Evolutionary conservation across 92 coral and sea anemone species (phyloP).

Genomic region (Montipora capitata): DNA sequence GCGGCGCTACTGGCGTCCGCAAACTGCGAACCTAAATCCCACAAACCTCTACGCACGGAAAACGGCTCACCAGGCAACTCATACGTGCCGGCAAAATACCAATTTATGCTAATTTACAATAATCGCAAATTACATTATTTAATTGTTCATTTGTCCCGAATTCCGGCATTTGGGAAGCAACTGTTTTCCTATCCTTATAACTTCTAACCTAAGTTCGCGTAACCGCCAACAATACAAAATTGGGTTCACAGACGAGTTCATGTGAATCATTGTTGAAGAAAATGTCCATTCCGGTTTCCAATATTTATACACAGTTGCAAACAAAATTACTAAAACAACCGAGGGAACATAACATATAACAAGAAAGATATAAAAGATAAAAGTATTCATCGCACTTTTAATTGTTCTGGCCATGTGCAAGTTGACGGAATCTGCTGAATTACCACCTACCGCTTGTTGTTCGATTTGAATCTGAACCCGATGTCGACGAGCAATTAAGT

Average conservation of each 20-base stretch:
- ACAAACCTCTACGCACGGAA: no score
- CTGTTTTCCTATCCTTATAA: no score
- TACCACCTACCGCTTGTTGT: neutral
- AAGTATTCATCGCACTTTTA: slow-evolving; percentile 12
- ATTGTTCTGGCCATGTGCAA: neutral
- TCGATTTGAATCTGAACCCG: neutral
- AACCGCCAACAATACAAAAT: slow-evolving; percentile 25
- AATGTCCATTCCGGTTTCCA: neutral
- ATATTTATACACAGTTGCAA: neutral
- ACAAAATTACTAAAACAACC: neutral
- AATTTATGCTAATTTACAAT: no score
- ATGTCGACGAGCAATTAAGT: slow-evolving; percentile 2
- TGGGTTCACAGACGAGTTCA: slow-evolving; percentile 26
- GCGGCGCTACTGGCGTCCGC: no score
- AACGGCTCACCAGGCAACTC: no score
- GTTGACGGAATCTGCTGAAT: neutral
- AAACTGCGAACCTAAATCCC: no score
- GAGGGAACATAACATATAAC: slow-evolving; percentile 9
- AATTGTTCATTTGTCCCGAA: no score
- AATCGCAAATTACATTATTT: no score
- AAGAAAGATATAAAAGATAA: slow-evolving; percentile 16
- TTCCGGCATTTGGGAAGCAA: no score
- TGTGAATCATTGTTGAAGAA: neutral
- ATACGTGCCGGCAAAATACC: no score
- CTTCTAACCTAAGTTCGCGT: neutral